Percentiles rank a stretch among this genome's conserved stretches.
Conservation (phyloP, 2,888 invertebrate species). For the Labia minor region DNA sequence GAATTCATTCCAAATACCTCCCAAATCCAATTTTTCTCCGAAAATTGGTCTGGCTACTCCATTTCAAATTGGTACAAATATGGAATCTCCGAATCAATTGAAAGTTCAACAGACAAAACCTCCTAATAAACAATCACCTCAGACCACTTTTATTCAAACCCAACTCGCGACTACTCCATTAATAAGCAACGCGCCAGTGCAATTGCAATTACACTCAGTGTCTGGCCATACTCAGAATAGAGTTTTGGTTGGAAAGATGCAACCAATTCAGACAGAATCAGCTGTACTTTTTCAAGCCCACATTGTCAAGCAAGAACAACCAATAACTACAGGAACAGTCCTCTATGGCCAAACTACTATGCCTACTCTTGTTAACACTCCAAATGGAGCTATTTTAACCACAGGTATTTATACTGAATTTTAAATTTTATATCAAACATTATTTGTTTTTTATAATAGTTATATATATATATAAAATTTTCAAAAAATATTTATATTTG, state of each 20-base stretch:
- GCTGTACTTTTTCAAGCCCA: conserved; percentile 54
- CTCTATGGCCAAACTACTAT: conserved; percentile 32
- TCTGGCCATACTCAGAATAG: conserved; percentile 28
- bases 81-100: background rate
- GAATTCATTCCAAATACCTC: background rate
- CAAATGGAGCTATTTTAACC: conserved; percentile 54
- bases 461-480: too few species aligned
- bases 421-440: background rate
- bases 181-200: background rate
- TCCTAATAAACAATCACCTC: background rate
- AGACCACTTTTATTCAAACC: background rate
- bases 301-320: conserved; percentile 36
- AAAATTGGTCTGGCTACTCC: background rate
- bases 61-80: background rate
- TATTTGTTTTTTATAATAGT: conserved; percentile 20
- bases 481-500: too few species aligned
- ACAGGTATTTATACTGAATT: too few species aligned
- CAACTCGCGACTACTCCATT: background rate
- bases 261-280: conserved; percentile 29
- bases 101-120: background rate
- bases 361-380: conserved; percentile 54
- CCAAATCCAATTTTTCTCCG: background rate
- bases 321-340: conserved; percentile 28
- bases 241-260: conserved; percentile 29
- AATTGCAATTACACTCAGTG: conserved; percentile 21